phyloP scores from a whole-genome alignment of 2,113 vertebrate genomes.

The Oncorhynchus kisutch region DNA sequence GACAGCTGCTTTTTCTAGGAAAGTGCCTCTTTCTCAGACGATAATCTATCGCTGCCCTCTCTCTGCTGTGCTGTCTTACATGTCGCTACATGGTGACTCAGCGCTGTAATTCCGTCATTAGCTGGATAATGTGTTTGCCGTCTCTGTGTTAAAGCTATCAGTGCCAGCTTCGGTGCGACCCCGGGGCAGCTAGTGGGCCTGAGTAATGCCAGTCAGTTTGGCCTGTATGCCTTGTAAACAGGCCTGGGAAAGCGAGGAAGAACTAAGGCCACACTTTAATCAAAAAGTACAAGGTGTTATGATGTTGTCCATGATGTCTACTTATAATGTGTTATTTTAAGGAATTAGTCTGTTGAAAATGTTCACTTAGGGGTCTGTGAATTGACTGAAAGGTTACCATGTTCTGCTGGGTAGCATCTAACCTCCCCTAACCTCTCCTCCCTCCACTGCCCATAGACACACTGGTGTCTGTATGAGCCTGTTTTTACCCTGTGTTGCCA shows the following conservation, averaged over 20 bases:
- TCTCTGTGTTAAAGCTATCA: conserved; percentile 70
- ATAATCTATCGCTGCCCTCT: conserved; percentile 74
- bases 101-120: conserved; percentile 80
- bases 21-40: conserved; percentile 65
- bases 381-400: no score
- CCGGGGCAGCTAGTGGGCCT: conserved; percentile 60
- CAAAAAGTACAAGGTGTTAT: no score
- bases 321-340: no score
- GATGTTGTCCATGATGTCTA: no score
- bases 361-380: no score
- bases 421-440: no score
- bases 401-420: background rate
- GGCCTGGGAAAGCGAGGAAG: conserved; percentile 33
- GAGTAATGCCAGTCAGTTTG: conserved; percentile 71
- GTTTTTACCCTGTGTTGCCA: no score
- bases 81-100: conserved; percentile 79
- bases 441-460: no score
- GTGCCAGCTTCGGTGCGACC: conserved; percentile 71
- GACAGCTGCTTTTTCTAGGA: conserved; percentile 70
- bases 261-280: no score
- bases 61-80: conserved; percentile 59
- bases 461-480: no score
- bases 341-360: background rate
- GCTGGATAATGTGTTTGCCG: conserved; percentile 73
- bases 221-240: conserved; percentile 39